These are phyloP conservation scores for Lumbricus terrestris DNA, from an alignment of 2,888 invertebrate species.

Conservation along the genomic window DNA sequence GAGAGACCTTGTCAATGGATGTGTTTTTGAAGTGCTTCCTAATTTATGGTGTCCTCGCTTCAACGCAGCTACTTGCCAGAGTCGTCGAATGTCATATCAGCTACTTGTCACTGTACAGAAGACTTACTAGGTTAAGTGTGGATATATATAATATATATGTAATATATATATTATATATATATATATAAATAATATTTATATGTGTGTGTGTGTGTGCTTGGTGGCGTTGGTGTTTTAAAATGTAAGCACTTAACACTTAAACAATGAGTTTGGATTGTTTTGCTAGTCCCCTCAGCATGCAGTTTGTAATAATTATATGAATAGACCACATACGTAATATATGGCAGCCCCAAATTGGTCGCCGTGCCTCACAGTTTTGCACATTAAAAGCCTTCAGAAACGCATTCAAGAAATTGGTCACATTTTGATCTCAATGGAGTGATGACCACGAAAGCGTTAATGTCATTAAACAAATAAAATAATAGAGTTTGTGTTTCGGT, in stretches of 20 bases:
- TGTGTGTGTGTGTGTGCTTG: background rate
- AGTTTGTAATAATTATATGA: no score
- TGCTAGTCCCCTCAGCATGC: no score
- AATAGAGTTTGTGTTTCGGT: background rate
- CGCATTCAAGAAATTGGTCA: background rate
- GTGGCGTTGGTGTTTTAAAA: background rate
- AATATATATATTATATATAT: no score
- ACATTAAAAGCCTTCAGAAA: background rate
- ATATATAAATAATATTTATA: no score
- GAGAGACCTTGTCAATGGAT: background rate
- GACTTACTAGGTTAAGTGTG: background rate
- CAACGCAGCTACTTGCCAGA: background rate
- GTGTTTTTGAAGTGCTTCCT: background rate
- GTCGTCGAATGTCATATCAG: background rate
- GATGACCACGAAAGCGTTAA: background rate
- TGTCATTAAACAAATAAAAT: background rate
- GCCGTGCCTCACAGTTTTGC: no score
- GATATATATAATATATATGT: no score
- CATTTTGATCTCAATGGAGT: no score
- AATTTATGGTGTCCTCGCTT: background rate
- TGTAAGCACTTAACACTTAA: no score
- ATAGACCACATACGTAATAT: no score
- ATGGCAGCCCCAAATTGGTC: no score
- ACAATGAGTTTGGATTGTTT: no score
- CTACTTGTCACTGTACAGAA: background rate